Conservation (phyloP, 2,888 invertebrate species). For the Sarcophaga carnaria region DNA sequence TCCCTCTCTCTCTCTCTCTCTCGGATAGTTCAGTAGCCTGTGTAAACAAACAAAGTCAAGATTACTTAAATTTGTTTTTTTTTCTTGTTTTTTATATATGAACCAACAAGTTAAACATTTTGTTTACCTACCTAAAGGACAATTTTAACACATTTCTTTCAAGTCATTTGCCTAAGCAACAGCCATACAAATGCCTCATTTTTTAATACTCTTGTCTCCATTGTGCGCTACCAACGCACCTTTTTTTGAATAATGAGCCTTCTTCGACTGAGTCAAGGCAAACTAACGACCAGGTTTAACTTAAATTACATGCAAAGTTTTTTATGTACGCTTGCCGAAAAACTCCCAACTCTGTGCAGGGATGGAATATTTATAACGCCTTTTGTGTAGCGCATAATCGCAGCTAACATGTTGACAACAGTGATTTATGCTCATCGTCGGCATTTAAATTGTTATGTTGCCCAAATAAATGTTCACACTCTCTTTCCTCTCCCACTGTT, state of each 20-base stretch:
- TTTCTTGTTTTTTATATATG: neutral
- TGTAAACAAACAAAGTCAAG: neutral
- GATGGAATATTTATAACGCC: slow-evolving; percentile 40
- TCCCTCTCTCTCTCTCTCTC: neutral
- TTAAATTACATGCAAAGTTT: slow-evolving; percentile 55
- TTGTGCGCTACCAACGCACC: slow-evolving; percentile 10
- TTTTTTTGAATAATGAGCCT: slow-evolving; percentile 17
- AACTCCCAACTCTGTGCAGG: slow-evolving; percentile 29
- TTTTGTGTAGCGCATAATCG: slow-evolving; percentile 65
- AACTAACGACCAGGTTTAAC: slow-evolving; percentile 48
- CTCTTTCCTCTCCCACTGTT: neutral
- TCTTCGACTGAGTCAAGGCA: neutral
- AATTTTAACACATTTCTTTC: slow-evolving; percentile 52
- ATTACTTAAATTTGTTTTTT: neutral
- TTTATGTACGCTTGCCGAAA: slow-evolving; percentile 6
- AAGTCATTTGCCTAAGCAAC: slow-evolving; percentile 51
- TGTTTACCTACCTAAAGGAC: slow-evolving; percentile 16
- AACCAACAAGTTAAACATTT: neutral
- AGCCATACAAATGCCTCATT: slow-evolving; percentile 43
- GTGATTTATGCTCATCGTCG: slow-evolving; percentile 72
- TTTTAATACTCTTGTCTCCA: slow-evolving; percentile 43
- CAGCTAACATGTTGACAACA: slow-evolving; percentile 71
- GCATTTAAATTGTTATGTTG: slow-evolving; percentile 73
- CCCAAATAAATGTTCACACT: slow-evolving; percentile 72
- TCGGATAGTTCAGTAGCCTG: neutral